A percentile compares a stretch with the other conserved stretches of the same genome.
Evolutionary conservation across 2,113 vertebrate genomes (phyloP).

Genomic region (Naja naja): DNA sequence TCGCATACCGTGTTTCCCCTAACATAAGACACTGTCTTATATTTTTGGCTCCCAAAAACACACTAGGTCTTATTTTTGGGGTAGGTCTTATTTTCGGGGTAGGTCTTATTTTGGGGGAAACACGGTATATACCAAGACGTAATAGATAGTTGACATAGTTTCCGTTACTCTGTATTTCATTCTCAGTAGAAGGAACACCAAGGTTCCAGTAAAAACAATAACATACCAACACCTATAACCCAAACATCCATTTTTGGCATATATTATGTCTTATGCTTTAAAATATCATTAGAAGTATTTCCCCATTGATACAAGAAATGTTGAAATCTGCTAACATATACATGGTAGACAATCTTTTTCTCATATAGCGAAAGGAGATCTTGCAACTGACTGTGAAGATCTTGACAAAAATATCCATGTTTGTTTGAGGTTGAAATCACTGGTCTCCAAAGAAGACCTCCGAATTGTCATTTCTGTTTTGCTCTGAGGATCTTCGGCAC

Average conservation of each 20-base stretch:
- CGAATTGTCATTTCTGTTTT: background rate
- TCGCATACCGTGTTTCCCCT: too few species aligned
- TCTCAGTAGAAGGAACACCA: background rate
- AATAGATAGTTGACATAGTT: background rate
- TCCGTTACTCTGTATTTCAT: background rate
- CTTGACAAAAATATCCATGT: slow-evolving; percentile 9
- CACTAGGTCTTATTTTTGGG: too few species aligned
- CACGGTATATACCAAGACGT: too few species aligned
- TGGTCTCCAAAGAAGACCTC: background rate
- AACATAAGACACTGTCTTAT: too few species aligned
- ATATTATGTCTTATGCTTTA: background rate
- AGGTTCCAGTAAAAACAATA: background rate
- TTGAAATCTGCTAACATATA: background rate
- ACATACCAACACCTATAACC: background rate
- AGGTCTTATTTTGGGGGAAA: too few species aligned
- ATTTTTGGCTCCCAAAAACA: too few species aligned
- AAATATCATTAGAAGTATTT: background rate
- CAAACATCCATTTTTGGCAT: background rate
- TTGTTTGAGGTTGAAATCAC: background rate
- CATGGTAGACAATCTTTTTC: background rate
- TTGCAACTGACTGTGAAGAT: background rate
- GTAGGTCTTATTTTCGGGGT: too few species aligned
- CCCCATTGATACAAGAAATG: slow-evolving; percentile 26
- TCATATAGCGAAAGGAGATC: background rate
- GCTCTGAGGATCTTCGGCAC: slow-evolving; percentile 21